Conservation (phyloP, 2,797 vertebrate species). For the Heteromormyrus szaboi region DNA sequence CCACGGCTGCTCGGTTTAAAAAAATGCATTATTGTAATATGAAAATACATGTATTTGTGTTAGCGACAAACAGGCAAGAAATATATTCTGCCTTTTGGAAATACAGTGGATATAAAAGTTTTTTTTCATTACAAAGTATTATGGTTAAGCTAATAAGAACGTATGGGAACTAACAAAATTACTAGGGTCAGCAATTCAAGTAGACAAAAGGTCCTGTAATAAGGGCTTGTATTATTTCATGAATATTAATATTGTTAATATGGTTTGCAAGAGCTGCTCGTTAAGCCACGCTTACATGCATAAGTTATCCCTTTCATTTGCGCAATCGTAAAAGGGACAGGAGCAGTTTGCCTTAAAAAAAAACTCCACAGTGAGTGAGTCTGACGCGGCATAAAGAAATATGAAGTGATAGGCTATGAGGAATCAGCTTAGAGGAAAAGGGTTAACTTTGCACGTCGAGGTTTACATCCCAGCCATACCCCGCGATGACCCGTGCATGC, state of each 20-base stretch:
- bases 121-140: background rate
- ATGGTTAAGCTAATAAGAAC: background rate
- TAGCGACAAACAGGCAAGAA: background rate
- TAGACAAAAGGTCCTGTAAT: background rate
- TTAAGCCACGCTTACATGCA: background rate
- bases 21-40: background rate
- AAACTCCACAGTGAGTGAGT: background rate
- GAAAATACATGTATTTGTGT: background rate
- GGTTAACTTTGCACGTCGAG: background rate
- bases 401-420: background rate
- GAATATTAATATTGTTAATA: background rate
- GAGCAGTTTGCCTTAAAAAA: slow-evolving; percentile 20
- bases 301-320: background rate
- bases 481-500: background rate
- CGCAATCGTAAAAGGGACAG: background rate
- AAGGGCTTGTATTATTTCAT: background rate
- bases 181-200: background rate
- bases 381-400: background rate
- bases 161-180: background rate
- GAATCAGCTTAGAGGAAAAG: background rate
- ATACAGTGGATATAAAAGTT: background rate
- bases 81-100: background rate
- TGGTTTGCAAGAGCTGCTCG: background rate
- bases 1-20: background rate
- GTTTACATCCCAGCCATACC: background rate